These are phyloP conservation scores for Dicaeum eximium DNA, from an alignment of 2,113 vertebrate species.

Conservation along the genomic window DNA sequence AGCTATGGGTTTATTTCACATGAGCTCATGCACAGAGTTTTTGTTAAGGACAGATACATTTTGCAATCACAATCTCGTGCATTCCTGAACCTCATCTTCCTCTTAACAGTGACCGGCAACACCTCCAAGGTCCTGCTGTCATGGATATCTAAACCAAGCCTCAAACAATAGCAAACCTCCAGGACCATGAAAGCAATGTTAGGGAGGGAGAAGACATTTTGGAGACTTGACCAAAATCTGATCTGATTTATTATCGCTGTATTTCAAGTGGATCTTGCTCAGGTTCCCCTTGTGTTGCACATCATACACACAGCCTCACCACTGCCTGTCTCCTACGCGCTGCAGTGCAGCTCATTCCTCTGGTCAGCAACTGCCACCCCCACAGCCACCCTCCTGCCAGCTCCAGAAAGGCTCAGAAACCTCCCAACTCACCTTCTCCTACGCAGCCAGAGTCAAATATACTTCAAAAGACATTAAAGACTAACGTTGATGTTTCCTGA, in stretches of 20 bases:
- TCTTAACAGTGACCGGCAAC: not conserved
- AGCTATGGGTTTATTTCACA: not conserved
- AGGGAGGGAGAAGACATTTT: not conserved
- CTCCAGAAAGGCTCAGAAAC: not conserved
- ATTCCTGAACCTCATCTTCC: not conserved
- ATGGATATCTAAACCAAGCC: not conserved
- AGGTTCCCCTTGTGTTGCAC: not conserved
- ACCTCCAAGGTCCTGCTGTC: not conserved
- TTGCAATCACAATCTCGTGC: not conserved
- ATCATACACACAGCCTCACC: not conserved
- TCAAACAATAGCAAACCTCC: not conserved
- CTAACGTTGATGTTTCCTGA: not conserved
- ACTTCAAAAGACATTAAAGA: not conserved
- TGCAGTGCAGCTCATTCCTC: not conserved
- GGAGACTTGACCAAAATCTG: not conserved
- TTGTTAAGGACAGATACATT: not conserved
- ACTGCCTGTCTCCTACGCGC: not conserved
- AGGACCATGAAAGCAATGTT: not conserved
- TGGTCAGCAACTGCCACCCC: not conserved
- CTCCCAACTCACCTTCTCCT: not conserved
- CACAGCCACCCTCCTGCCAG: not conserved
- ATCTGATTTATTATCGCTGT: not conserved
- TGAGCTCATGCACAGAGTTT: not conserved
- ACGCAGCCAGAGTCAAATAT: not conserved
- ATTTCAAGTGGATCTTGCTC: not conserved